Evolutionary conservation across 2,797 vertebrate species (phyloP).

Genomic region (Notamacropus eugenii): DNA sequence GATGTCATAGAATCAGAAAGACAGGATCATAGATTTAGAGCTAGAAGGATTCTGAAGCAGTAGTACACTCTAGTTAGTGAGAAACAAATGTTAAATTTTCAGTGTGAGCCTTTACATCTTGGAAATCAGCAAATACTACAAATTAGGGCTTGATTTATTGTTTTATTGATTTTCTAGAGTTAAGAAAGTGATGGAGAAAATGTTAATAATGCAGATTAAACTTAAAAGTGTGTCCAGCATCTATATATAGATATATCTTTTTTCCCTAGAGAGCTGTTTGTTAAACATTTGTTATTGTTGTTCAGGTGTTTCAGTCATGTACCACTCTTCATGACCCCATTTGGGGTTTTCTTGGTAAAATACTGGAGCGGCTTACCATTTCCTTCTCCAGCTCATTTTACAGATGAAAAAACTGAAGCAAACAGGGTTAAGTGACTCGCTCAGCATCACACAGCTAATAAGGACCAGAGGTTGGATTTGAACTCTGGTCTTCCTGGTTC

Average conservation of each 20-base stretch:
- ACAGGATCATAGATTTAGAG: conserved; percentile 4
- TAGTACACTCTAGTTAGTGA: not conserved
- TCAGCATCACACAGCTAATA: not conserved
- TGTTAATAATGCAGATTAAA: not conserved
- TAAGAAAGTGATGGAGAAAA: not conserved
- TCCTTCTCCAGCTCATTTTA: not conserved
- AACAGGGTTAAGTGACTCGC: not conserved
- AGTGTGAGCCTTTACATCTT: not conserved
- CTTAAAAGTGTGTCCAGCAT: not conserved
- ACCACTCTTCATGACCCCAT: not conserved
- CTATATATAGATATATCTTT: not conserved
- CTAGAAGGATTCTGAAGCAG: not conserved
- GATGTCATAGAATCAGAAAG: not conserved
- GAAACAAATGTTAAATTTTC: not conserved
- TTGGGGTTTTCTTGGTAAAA: not conserved
- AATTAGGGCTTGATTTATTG: not conserved
- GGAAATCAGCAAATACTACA: not conserved
- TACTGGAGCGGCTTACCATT: not conserved
- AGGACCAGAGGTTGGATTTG: not conserved
- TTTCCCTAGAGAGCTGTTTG: not conserved
- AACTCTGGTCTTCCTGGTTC: not conserved
- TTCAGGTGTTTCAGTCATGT: not conserved
- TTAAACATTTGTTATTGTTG: not conserved
- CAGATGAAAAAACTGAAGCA: not conserved
- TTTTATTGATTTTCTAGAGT: not conserved